These are phyloP conservation scores for Leptobrachium leishanense DNA, from an alignment of 2,113 vertebrate species.

Conservation along the genomic window DNA sequence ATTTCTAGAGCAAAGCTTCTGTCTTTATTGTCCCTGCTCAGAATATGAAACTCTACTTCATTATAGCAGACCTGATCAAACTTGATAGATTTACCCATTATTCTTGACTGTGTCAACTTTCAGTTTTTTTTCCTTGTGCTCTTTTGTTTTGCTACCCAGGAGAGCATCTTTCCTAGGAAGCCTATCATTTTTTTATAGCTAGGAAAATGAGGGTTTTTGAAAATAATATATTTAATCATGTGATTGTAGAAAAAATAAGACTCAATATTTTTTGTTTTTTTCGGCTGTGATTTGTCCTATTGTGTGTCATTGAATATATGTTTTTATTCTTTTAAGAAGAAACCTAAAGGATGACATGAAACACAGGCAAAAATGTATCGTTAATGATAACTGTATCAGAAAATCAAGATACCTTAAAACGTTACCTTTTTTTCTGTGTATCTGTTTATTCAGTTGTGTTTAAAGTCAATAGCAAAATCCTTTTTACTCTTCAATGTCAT, in stretches of 20 bases:
- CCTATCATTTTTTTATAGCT: constrained; percentile 57
- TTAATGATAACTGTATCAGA: background rate
- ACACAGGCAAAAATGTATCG: background rate
- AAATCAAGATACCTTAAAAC: background rate
- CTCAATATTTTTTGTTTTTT: constrained; percentile 70
- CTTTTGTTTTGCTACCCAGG: constrained; percentile 81
- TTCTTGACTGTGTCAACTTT: constrained; percentile 86
- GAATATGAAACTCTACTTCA: constrained; percentile 86
- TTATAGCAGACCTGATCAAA: constrained; percentile 90
- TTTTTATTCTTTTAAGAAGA: constrained; percentile 51
- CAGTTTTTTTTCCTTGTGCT: constrained; percentile 61
- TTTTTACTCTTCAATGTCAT: too few relatives aligned
- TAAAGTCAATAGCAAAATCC: too few relatives aligned
- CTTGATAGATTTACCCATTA: constrained; percentile 92
- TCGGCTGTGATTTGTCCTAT: constrained; percentile 61
- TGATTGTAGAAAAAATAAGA: constrained; percentile 74
- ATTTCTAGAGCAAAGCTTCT: constrained; percentile 79
- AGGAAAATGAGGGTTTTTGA: constrained; percentile 71
- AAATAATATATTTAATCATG: constrained; percentile 75
- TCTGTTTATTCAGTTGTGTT: background rate
- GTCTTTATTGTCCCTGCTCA: constrained; percentile 84
- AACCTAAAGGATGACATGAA: background rate
- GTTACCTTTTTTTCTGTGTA: background rate
- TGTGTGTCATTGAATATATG: constrained; percentile 71
- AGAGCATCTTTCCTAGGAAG: constrained; percentile 72